phyloP scores from a whole-genome alignment of 1,140 invertebrate genomes.

The Theocolax elegans region DNA sequence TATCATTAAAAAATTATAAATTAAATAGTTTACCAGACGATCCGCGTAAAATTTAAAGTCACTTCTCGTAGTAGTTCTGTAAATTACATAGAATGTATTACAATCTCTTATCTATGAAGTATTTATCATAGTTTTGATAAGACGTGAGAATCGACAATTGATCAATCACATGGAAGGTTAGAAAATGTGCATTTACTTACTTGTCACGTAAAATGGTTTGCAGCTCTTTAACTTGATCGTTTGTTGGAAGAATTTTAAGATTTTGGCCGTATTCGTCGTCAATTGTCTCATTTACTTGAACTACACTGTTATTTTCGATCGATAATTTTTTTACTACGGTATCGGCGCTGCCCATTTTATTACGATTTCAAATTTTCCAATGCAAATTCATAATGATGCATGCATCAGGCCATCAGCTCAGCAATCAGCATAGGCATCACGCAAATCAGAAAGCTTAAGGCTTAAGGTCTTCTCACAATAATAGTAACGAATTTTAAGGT shows the following conservation, averaged over 20 bases:
- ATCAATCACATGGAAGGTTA: background rate
- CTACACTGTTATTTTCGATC: conserved; percentile 44
- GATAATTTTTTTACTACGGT: conserved; percentile 51
- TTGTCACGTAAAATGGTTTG: conserved; percentile 95
- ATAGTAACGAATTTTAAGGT: too few relatives aligned
- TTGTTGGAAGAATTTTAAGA: conserved; percentile 83
- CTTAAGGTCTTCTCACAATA: too few relatives aligned
- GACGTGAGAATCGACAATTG: background rate
- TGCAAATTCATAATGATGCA: too few relatives aligned
- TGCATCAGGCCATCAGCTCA: too few relatives aligned
- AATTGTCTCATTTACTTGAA: conserved; percentile 45
- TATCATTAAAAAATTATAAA: background rate
- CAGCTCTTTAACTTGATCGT: conserved; percentile 91
- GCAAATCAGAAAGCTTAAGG: too few relatives aligned
- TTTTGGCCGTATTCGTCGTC: conserved; percentile 80
- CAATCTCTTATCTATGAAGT: background rate
- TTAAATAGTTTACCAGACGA: conserved; percentile 73
- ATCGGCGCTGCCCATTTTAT: conserved; percentile 63
- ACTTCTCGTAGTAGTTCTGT: conserved; percentile 89
- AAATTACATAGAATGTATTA: conserved; percentile 57
- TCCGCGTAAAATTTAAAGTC: conserved; percentile 99
- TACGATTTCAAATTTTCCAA: too few relatives aligned
- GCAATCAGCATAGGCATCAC: too few relatives aligned
- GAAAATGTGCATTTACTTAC: conserved; percentile 65
- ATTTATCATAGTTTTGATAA: background rate